A percentile compares a stretch with the other conserved stretches of the same genome.
Conservation (phyloP, 2,113 vertebrate species). For the Dolichotis patagonum region DNA sequence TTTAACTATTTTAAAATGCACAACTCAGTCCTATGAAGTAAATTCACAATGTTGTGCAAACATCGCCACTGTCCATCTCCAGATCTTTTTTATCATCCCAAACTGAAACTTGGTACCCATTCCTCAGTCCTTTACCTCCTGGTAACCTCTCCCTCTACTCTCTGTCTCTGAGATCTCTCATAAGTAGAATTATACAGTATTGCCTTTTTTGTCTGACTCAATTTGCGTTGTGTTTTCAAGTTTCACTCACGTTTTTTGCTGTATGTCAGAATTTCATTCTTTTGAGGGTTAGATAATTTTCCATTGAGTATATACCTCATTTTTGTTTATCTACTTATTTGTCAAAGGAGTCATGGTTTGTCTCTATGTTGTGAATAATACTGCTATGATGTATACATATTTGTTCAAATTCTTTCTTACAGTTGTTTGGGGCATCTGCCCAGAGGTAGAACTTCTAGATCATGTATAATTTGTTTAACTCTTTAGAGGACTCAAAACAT, state of each 20-base stretch:
- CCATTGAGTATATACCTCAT: background rate
- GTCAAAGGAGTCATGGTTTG: background rate
- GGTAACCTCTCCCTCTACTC: background rate
- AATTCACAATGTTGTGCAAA: background rate
- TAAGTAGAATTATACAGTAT: background rate
- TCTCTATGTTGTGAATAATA: background rate
- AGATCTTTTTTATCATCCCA: background rate
- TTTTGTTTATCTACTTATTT: background rate
- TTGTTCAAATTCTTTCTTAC: background rate
- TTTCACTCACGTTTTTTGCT: background rate
- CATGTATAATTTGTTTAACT: background rate
- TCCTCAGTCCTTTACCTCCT: background rate
- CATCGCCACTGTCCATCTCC: background rate
- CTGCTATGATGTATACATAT: background rate
- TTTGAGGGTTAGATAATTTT: background rate
- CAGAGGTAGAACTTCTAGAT: background rate
- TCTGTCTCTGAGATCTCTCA: background rate
- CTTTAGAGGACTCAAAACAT: background rate
- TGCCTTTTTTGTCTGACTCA: background rate
- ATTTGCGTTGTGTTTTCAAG: background rate
- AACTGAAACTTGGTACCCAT: background rate
- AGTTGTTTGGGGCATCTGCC: background rate
- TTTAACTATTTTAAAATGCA: background rate
- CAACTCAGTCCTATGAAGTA: no score
- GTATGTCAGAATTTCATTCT: background rate